Conservation (phyloP, 2,113 vertebrate genomes). For the Rhinoptilus africanus region DNA sequence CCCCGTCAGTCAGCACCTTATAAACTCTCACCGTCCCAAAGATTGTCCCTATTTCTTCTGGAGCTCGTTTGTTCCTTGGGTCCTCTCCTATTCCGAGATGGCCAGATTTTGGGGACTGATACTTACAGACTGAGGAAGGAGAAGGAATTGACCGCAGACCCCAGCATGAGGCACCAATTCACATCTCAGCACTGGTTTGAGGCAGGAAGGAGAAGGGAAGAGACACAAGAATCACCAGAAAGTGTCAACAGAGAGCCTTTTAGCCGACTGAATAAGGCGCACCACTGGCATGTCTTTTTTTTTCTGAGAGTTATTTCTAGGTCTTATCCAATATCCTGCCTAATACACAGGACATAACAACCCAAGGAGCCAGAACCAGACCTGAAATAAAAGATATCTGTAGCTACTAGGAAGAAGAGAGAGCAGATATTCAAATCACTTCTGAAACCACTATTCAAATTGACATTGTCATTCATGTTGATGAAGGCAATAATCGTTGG, state of each 20-base stretch:
- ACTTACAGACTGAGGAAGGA: background rate
- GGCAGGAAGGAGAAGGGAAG: background rate
- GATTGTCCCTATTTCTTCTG: background rate
- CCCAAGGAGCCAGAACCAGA: background rate
- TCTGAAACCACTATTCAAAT: background rate
- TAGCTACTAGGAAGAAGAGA: background rate
- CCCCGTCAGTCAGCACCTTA: background rate
- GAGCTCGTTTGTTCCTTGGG: background rate
- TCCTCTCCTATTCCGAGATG: background rate
- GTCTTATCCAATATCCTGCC: background rate
- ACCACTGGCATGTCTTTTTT: background rate
- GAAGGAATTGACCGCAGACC: background rate
- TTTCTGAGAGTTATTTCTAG: background rate
- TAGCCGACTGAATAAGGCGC: background rate
- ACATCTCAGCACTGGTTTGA: background rate
- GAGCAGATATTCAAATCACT: background rate
- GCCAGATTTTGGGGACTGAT: background rate
- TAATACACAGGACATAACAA: background rate
- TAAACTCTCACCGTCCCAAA: background rate
- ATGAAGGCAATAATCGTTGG: background rate
- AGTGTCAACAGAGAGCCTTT: background rate
- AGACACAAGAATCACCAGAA: background rate
- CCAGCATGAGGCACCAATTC: background rate
- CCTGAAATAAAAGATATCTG: background rate
- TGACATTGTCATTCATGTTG: accelerated